Base-by-base conservation (phyloP, 1,140 invertebrate species). In the Papilio dardanus region DNA sequence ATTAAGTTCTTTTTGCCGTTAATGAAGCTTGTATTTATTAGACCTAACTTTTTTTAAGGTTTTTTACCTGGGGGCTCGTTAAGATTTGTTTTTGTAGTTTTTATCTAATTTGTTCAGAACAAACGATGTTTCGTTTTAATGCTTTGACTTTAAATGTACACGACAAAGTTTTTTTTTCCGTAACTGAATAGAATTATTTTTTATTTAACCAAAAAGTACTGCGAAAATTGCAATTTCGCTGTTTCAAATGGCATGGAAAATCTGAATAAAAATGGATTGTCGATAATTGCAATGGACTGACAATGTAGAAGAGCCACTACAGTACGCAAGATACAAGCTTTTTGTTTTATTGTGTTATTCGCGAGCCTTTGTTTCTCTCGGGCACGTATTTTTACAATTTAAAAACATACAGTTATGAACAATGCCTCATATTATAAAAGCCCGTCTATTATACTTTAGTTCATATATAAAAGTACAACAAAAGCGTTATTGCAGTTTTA, bases 1-100 rank as follows among this genome's bases (percentile, higher is more conserved):
- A 83, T 85, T 82, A 83, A 78, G 76, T 85, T 82, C 82, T 83
- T 85, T 79, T 74, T 62, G 19, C 31, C 62, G 78, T 71, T 66
- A 50, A 50, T 33, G 37, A 74, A 71, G 46, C 42, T 71, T 65
- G 71, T 74, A 67, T 65, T 75, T 77, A 81, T 80, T 82, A 79
- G 77, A 77, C 76, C 68, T 62, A 76, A 80, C 74, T 77, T 81
- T 28, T 28, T 28, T 62, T 30, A 28, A 24, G 24, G 14, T 62
- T 3, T 62, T 62, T 62, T 62, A 12, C 19, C 46, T 19, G 46
- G 19, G 7, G 46, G 6, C 8, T 54, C 19, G 46, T 54, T 54
- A 54, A 54, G n/a, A 54, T 54, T 54, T 54, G 40, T 21, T 24
- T 24, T 54, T 54, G 21, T 62, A 1, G 10, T 14, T 12, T 62